phyloP scores from a whole-genome alignment of 2,888 invertebrate genomes.

The Opisthograptis luteolata region DNA sequence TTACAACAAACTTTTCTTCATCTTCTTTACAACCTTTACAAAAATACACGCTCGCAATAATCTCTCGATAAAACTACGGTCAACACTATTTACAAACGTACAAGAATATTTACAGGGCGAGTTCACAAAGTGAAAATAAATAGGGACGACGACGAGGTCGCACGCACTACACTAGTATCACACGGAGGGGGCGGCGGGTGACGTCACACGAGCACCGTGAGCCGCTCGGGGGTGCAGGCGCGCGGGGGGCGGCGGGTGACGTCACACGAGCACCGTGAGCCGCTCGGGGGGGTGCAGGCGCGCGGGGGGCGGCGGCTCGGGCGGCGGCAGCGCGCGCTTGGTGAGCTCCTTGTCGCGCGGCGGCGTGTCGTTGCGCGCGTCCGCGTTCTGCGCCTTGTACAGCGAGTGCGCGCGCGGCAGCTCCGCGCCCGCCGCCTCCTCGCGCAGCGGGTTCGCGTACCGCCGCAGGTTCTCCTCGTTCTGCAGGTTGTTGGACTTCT shows the following conservation, averaged over 20 bases:
- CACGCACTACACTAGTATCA: slow-evolving; percentile 51
- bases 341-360: slow-evolving; percentile 90
- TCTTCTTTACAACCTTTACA: slow-evolving; percentile 74
- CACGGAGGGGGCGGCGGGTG: slow-evolving; percentile 35
- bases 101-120: slow-evolving; percentile 70
- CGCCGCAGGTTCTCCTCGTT: slow-evolving; percentile 95
- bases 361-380: slow-evolving; percentile 93
- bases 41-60: slow-evolving; percentile 57
- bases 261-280: slow-evolving; percentile 75
- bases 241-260: slow-evolving; percentile 12
- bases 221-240: slow-evolving; percentile 63
- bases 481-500: slow-evolving; percentile 95
- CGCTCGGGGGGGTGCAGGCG: slow-evolving; percentile 65
- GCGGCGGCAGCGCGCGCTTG: slow-evolving; percentile 86
- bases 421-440: slow-evolving; percentile 79
- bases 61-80: slow-evolving; percentile 52
- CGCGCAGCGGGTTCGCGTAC: slow-evolving; percentile 91
- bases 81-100: slow-evolving; percentile 73
- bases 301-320: slow-evolving; percentile 60
- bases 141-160: slow-evolving; percentile 43
- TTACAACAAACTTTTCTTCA: slow-evolving; percentile 65
- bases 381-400: slow-evolving; percentile 93
- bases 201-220: slow-evolving; percentile 73
- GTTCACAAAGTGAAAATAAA: slow-evolving; percentile 59
- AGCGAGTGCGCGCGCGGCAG: slow-evolving; percentile 86